Evolutionary conservation across 2,888 invertebrate genomes (phyloP), one percentile per base, ranked within the genome.

Genomic region (Bombylius discolor): DNA sequence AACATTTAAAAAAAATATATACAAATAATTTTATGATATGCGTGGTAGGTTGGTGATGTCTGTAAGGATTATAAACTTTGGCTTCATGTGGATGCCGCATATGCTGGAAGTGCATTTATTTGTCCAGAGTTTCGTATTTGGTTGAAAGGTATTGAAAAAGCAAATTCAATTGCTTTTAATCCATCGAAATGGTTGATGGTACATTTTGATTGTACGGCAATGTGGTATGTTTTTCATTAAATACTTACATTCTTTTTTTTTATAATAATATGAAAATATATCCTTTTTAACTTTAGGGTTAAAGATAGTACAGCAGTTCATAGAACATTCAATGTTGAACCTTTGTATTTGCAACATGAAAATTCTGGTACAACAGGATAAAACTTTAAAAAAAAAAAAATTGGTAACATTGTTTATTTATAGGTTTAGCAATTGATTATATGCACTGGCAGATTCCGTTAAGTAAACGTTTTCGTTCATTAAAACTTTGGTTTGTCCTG

Each of bases 121-220:
- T 99, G 98, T 68, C 97, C 97, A 0, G 98, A 99, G 73, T 96
- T 83, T 73, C 85, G 97, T 50, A 82, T 83, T 60, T 92, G 93
- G 89, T 73, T 96, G 67, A 81, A 84, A 58, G 97, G 97, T 6
- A 84, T 96, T n/a, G 89, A 95, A 67, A 78, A 83, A 63, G 96
- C 90, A 0, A 87, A 97, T 68, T 98, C 98, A 0, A 87, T 98
- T 62, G 97, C 96, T 4, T 98, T 98, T 73, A 99, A 99, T 74
- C 95, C 98, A 1, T 96, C 96, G 57, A 99, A 99, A 73, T 98
- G 98, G 94, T 76, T 99, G 71, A 91, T 99, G 94, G 91, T 98
- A 9, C 95, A 98, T 74, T 99, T 99, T 64, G 99, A 99, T 73
- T 99, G 98, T 70, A 97, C 98, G 0, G 95, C 95, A 3, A 89